phyloP scores from a whole-genome alignment of 2,113 vertebrate genomes.

The Salvelinus fontinalis region DNA sequence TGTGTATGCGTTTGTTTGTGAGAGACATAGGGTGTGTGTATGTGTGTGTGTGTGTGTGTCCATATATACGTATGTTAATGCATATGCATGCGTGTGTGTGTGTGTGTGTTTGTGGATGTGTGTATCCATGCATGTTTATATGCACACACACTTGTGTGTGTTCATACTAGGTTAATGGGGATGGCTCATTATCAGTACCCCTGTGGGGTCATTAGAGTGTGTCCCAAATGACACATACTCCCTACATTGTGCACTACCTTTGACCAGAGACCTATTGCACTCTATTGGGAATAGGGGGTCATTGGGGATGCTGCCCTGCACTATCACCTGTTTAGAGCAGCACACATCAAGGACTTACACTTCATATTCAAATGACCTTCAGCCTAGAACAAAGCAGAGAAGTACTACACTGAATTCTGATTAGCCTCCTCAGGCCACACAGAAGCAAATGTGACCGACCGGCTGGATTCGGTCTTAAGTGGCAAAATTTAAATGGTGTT shows the following conservation, averaged over 20 bases:
- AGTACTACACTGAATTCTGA: neutral
- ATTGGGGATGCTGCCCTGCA: neutral
- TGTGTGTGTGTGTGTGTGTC: neutral
- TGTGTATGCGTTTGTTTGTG: neutral
- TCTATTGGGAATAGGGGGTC: too few relatives aligned
- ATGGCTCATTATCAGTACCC: constrained; percentile 1
- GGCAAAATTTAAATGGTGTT: too few relatives aligned
- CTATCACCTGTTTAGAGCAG: neutral
- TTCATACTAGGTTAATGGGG: constrained; percentile 9
- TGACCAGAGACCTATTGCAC: too few relatives aligned
- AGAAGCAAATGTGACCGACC: too few relatives aligned
- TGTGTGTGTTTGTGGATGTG: neutral
- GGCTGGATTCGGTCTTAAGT: too few relatives aligned
- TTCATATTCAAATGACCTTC: constrained; percentile 15
- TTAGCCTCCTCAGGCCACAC: too few relatives aligned
- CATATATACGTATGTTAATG: too few relatives aligned
- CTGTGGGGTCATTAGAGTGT: constrained; percentile 8
- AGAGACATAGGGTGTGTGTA: neutral
- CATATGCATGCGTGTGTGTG: neutral
- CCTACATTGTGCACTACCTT: too few relatives aligned
- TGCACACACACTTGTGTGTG: neutral
- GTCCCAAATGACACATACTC: too few relatives aligned
- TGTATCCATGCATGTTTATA: too few relatives aligned
- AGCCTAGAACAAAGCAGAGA: neutral
- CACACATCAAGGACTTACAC: neutral